These are phyloP conservation scores for Ypsolopha sequella DNA, from an alignment of 2,888 invertebrate species.

Conservation along the genomic window DNA sequence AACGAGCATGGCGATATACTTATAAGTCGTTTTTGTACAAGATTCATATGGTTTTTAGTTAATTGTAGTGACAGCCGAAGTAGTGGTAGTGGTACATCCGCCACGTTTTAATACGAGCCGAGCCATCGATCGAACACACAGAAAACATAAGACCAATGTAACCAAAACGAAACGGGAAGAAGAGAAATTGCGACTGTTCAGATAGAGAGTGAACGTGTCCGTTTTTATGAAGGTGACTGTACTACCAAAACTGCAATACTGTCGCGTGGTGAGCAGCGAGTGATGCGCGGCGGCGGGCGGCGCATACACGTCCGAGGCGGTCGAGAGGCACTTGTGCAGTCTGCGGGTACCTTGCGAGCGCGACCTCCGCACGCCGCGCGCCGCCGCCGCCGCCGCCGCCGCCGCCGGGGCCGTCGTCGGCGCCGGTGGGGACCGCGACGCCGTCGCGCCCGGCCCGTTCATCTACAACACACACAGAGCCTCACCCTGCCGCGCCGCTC, in stretches of 20 bases:
- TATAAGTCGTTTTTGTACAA: background rate
- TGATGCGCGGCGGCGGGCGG: constrained; percentile 73
- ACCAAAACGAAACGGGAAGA: constrained; percentile 5
- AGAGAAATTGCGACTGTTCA: constrained; percentile 64
- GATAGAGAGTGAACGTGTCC: constrained; percentile 35
- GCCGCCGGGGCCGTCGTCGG: constrained; percentile 62
- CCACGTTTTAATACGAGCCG: background rate
- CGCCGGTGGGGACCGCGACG: constrained; percentile 64
- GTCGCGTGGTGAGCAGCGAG: constrained; percentile 86
- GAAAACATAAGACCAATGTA: constrained; percentile 3
- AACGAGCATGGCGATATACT: too few species aligned
- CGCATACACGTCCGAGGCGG: constrained; percentile 85
- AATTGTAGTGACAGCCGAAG: background rate
- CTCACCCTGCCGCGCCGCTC: background rate
- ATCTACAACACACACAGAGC: constrained; percentile 28
- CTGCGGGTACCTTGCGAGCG: constrained; percentile 96
- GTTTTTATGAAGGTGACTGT: constrained; percentile 74
- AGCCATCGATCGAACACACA: constrained; percentile 11
- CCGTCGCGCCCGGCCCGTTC: constrained; percentile 30
- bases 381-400: constrained; percentile 42
- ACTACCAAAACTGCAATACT: constrained; percentile 97
- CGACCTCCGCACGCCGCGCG: constrained; percentile 78
- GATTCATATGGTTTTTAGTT: background rate
- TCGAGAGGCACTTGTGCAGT: constrained; percentile 92
- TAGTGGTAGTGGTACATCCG: background rate